These are phyloP conservation scores for Melanotaenia parkinsoni DNA, from an alignment of 2,797 vertebrate genomes.

Conservation along the genomic window DNA sequence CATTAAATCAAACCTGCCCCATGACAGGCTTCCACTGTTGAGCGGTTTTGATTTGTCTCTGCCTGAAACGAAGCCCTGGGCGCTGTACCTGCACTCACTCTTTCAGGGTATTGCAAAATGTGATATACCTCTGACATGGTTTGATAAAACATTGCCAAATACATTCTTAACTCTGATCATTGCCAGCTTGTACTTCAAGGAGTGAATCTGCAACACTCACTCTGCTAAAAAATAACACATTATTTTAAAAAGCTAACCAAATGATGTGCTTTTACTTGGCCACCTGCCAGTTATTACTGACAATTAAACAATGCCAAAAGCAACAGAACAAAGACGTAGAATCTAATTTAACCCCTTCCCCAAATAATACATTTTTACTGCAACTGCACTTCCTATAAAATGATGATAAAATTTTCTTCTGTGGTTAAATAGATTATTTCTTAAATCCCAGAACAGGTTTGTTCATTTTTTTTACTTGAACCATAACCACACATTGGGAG, in stretches of 20 bases:
- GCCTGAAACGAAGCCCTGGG: slow-evolving; percentile 64
- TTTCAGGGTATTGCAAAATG: slow-evolving; percentile 69
- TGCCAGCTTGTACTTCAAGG: slow-evolving; percentile 53
- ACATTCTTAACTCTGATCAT: slow-evolving; percentile 61
- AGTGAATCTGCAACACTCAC: slow-evolving; percentile 37
- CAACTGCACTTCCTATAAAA: slow-evolving; percentile 45
- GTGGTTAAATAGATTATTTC: slow-evolving; percentile 46
- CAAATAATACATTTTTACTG: slow-evolving; percentile 31
- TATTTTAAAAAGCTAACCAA: slow-evolving; percentile 37
- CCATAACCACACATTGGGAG: slow-evolving; percentile 47
- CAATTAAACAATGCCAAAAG: slow-evolving; percentile 44
- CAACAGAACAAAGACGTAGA: slow-evolving; percentile 31
- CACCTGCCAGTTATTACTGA: slow-evolving; percentile 41
- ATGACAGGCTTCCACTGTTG: slow-evolving; percentile 61
- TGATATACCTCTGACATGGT: slow-evolving; percentile 54
- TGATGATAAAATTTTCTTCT: slow-evolving; percentile 21
- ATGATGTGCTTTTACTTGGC: slow-evolving; percentile 39
- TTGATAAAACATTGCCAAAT: slow-evolving; percentile 64
- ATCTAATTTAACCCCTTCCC: slow-evolving; percentile 47
- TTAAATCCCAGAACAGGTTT: slow-evolving; percentile 39
- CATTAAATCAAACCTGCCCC: slow-evolving; percentile 60
- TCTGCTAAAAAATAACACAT: slow-evolving; percentile 31
- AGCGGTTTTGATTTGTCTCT: slow-evolving; percentile 67
- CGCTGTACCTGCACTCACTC: slow-evolving; percentile 61
- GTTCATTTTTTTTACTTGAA: slow-evolving; percentile 47